A percentile compares a stretch with the other conserved stretches of the same genome.
Evolutionary conservation across 2,113 vertebrate species (phyloP).

Genomic region (Corythornis madagascariensis): DNA sequence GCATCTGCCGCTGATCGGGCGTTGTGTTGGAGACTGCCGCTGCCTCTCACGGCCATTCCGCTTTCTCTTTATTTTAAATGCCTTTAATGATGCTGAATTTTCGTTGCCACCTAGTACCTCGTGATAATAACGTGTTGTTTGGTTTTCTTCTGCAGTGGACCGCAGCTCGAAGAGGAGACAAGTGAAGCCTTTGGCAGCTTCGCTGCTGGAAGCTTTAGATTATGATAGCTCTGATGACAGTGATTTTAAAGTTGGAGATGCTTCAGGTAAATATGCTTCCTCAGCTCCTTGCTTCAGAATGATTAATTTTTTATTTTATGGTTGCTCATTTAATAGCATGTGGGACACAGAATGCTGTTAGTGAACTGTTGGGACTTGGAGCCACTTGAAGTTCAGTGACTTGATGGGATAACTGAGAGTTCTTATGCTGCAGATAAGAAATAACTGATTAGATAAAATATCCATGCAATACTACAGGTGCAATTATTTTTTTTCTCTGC

Average conservation of each 20-base stretch:
- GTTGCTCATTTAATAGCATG: not conserved
- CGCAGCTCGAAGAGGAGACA: conserved; percentile 94
- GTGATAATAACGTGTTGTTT: not conserved
- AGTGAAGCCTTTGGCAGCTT: conserved; percentile 97
- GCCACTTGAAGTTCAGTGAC: not conserved
- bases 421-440: not conserved
- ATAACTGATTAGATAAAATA: not conserved
- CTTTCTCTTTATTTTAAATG: not conserved
- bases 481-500: not conserved
- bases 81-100: not conserved
- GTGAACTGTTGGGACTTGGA: not conserved
- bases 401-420: not conserved
- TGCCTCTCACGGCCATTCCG: not conserved
- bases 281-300: not conserved
- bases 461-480: fast-evolving
- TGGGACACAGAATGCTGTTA: not conserved
- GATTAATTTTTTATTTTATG: not conserved
- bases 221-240: conserved; percentile 99
- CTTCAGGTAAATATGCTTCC: conserved; percentile 85
- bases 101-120: not conserved
- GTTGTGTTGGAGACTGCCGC: not conserved
- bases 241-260: conserved; percentile 99
- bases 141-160: conserved; percentile 83
- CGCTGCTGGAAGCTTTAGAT: conserved; percentile 94
- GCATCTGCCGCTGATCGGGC: not conserved